Evolutionary conservation across 2,888 invertebrate species (phyloP), one percentile per base, ranked within the genome.

Genomic region (Eupithecia subfuscata): DNA sequence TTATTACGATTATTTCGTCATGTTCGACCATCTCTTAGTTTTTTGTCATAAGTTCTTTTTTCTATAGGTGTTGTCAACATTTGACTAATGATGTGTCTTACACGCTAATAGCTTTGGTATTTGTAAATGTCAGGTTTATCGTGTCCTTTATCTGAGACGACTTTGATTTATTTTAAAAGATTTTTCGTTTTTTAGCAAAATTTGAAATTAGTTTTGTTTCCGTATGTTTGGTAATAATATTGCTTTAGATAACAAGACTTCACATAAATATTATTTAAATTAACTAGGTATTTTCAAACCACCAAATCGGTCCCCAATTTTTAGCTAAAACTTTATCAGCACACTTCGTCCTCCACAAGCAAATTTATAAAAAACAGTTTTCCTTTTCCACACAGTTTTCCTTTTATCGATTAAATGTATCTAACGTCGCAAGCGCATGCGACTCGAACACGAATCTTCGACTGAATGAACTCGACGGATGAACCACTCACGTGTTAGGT

Each of bases 381-480:
- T 64, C 34, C 16, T 64, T 34, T 64, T 30, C 7, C 18, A 8
- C 64, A 8, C 63, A 30, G 34, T 64, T 64, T 64, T 64, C 34
- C 64, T 64, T 64, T 34, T 16, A 64, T 25, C 60, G 34, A 18
- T 64, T 18, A 1, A 34, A 14, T 0, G 30, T 63, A 4, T 56
- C 52, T 56, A 16, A 34, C 52, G 43, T 52, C 60, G 68, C 67
- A 22, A 5, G 40, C 67, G 75, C 75, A 63, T 43, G 34, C 70
- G 70, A 22, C 34, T 16, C 43, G 71, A 48, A 45, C 45, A 60
- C 70, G 56, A 43, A 60, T 40, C 40, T 4, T 45, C 60, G 37
- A 75, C 71, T 71, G 70, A 75, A 75, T 34, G 25, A 65, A 65
- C 25, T 70, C 60, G 9, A 16, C 22, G 60, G 40, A 60, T 70